These are phyloP conservation scores for Leucosticte australis DNA, from an alignment of 2,113 vertebrate species.

Conservation along the genomic window DNA sequence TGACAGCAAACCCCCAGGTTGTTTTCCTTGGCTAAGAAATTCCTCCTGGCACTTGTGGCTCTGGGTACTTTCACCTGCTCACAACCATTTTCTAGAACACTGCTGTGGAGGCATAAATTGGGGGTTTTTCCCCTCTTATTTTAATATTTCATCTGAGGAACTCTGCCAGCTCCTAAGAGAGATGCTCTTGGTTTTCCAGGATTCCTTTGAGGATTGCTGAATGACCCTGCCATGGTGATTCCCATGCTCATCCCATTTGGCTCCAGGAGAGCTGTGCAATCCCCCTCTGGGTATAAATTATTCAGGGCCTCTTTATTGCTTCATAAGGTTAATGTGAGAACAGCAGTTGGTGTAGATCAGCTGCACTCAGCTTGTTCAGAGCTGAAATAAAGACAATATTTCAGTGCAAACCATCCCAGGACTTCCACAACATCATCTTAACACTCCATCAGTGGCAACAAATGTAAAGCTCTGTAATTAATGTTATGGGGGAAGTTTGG, in stretches of 20 bases:
- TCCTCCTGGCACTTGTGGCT: accelerated
- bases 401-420: background rate
- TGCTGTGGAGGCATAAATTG: background rate
- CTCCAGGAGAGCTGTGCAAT: background rate
- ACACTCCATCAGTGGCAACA: background rate
- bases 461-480: background rate
- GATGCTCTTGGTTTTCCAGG: background rate
- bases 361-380: background rate
- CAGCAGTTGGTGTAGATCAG: background rate
- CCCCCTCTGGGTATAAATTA: slow-evolving; percentile 25
- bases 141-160: background rate
- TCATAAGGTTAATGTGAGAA: background rate
- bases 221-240: background rate
- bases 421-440: background rate
- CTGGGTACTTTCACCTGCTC: background rate
- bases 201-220: background rate
- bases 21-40: background rate
- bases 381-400: background rate
- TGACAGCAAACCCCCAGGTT: background rate
- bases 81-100: background rate
- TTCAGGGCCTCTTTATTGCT: slow-evolving; percentile 39
- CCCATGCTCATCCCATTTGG: background rate
- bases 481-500: background rate
- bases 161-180: background rate
- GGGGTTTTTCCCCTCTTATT: background rate